Percentiles rank a stretch among this genome's conserved stretches.
These are phyloP conservation scores for Andrena dorsata DNA, from an alignment of 2,888 invertebrate species.

Conservation along the genomic window DNA sequence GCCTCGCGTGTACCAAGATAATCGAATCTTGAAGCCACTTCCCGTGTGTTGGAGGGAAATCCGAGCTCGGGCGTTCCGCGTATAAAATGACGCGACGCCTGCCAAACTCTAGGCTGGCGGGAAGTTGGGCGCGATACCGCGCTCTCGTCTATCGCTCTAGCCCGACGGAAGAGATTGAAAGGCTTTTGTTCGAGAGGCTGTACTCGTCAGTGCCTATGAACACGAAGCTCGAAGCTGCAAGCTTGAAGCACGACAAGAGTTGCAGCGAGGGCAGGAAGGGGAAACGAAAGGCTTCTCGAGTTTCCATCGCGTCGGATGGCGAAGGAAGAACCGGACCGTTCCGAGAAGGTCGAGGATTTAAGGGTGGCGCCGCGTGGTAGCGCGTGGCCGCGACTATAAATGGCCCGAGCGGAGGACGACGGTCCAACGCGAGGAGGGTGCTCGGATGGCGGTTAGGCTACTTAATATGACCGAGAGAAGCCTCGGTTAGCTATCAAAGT, in stretches of 20 bases:
- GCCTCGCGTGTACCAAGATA: neutral
- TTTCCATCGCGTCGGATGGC: slow-evolving; percentile 46
- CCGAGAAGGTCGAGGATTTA: slow-evolving; percentile 65
- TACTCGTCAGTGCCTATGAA: neutral
- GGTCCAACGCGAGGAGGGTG: slow-evolving; percentile 43
- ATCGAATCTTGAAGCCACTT: slow-evolving; percentile 16
- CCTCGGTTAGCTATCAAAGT: slow-evolving; percentile 77
- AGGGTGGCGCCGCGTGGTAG: slow-evolving; percentile 54
- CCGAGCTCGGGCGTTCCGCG: slow-evolving; percentile 8
- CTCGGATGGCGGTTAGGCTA: slow-evolving; percentile 73
- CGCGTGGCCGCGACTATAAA: slow-evolving; percentile 63
- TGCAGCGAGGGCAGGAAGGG: neutral
- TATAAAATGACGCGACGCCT: neutral
- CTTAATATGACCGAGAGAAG: slow-evolving; percentile 80
- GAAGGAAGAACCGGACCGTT: neutral
- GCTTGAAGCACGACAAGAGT: neutral
- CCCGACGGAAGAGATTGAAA: slow-evolving; percentile 24
- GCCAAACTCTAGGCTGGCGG: neutral
- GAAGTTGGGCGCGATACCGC: slow-evolving; percentile 26
- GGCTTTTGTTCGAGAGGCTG: slow-evolving; percentile 22
- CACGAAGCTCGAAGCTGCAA: neutral
- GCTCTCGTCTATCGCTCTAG: neutral
- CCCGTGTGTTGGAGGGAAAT: neutral
- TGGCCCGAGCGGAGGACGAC: slow-evolving; percentile 62
- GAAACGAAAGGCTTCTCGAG: slow-evolving; percentile 25